Base-by-base conservation (phyloP, 2,888 invertebrate genomes). In the Megalurothrips usitatus region DNA sequence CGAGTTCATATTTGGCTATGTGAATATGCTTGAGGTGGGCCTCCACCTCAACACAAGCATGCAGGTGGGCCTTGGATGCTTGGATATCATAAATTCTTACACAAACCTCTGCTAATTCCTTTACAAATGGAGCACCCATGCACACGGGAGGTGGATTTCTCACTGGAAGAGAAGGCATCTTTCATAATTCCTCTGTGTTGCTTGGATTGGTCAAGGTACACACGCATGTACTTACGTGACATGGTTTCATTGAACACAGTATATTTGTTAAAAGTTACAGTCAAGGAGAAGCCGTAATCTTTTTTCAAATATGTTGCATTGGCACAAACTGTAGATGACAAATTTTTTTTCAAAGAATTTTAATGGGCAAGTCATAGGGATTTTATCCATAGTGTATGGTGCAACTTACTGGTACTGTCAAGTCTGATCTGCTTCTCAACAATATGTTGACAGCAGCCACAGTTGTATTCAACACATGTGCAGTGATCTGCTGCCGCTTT, bases 81-180 rank as follows among this genome's bases (percentile, higher is more conserved):
- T 83, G 80, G 2, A 84, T 79, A 75, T 84, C 82, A 81, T 84
- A 83, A 10, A 84, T 47, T 43, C 82, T 80, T 23, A 82, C 63
- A 80, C 84, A 84, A 0, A 83, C 58, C 28, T 83, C 83, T 26
- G 82, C 83, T 19, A 81, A 79, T 78, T 83, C 82, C 78, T 84
- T 82, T 23, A 84, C 83, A 82, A 81, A 83, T 23, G 84, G 84
- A 14, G 82, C 80, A 0, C 83, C 84, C 26, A 83, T 43, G 81
- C 84, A 84, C 9, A 83, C 49, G 34, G 84, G 83, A 8, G 84
- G 84, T 34, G 84, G 84, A 80, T 83, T 84, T n/a, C 82, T 80
- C n/a, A 81, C 84, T 82, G 83, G 17, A 58, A 58, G n/a, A 58
- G 19, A 58, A 58, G 14, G 19, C 80, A 81, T 58, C 82, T 1